phyloP scores from a whole-genome alignment of 2,797 vertebrate species.

The Jordanella pulchra region DNA sequence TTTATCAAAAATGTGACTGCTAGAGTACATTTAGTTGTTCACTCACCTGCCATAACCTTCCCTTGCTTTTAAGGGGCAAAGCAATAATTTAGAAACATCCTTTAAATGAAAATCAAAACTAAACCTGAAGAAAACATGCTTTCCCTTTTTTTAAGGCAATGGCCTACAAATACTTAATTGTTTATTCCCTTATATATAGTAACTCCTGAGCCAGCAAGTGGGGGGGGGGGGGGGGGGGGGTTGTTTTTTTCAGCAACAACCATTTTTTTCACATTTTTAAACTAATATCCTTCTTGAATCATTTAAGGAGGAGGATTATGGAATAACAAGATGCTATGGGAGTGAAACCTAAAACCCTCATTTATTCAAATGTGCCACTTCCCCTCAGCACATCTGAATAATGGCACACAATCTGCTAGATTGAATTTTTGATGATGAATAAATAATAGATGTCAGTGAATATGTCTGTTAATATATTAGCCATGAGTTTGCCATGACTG shows the following conservation, averaged over 20 bases:
- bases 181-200: constrained; percentile 29
- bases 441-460: constrained; percentile 77
- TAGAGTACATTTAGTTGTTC: too few species aligned
- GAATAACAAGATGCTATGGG: constrained; percentile 58
- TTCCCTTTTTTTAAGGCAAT: constrained; percentile 12
- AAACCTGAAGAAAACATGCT: constrained; percentile 37
- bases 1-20: too few species aligned
- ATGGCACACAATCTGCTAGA: constrained; percentile 71
- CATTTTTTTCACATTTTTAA: constrained; percentile 40
- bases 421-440: constrained; percentile 79
- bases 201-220: constrained; percentile 14
- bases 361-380: constrained; percentile 73
- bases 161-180: constrained; percentile 26
- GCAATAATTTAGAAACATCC: constrained; percentile 10
- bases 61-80: constrained; percentile 9
- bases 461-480: constrained; percentile 76
- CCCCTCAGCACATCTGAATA: constrained; percentile 69
- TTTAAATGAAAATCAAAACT: constrained; percentile 21
- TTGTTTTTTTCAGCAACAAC: constrained; percentile 29
- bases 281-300: constrained; percentile 65
- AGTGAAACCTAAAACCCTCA: constrained; percentile 61
- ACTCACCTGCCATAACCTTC: too few species aligned
- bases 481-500: constrained; percentile 69
- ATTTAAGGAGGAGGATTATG: constrained; percentile 52
- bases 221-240: too few species aligned